Evolutionary conservation across 1,140 invertebrate genomes (phyloP), one percentile per base, ranked within the genome.

Genomic region (Mycetomoellerius zeteki): DNA sequence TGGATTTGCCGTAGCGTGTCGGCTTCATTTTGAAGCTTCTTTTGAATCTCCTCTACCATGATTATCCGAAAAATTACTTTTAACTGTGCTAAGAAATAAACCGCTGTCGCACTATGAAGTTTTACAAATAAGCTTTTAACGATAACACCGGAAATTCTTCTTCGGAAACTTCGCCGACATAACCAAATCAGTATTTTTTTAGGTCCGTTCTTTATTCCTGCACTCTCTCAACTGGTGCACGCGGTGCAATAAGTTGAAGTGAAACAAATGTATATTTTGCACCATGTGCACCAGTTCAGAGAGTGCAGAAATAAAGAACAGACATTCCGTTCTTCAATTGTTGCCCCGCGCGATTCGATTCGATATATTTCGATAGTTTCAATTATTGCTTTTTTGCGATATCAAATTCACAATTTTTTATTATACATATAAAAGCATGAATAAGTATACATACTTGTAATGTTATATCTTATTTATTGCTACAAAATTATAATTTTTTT

Each of bases 31-130:
- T 97, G 97, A 86, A 98, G 94, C 95, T 97, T 97, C 90, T 96
- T 97, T 92, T 97, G 97, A 85, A 97, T 95, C 91, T 97, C 97
- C 94, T 97, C 97, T 86, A 96, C 95, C 97, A 97, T 97, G 95
- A 95, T 95, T 89, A 75, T 67, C 54, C 82, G 86, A 21, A 47
- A 91, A 8, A 80, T 5, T 5, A 47, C 47, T n/a, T 27, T 71
- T 56, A 58, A 58, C 6, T 30, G 27, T 30, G 24, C 56, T 52
- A 0, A 71, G 27, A 37, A 30, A 56, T 2, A 8, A 47, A 14
- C 12, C 10, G 33, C 33, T 4, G 12, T 54, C 19, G 10, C n/a
- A 64, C 12, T 14, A 47, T 21, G 12, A 19, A 50, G 33, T 21
- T 24, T 52, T 69, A 52, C 1, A 67, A 54, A 5, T 6, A 27